Percentiles rank a stretch among this genome's conserved stretches.
Evolutionary conservation across 2,113 vertebrate species (phyloP).

Genomic region (Sprattus sprattus): DNA sequence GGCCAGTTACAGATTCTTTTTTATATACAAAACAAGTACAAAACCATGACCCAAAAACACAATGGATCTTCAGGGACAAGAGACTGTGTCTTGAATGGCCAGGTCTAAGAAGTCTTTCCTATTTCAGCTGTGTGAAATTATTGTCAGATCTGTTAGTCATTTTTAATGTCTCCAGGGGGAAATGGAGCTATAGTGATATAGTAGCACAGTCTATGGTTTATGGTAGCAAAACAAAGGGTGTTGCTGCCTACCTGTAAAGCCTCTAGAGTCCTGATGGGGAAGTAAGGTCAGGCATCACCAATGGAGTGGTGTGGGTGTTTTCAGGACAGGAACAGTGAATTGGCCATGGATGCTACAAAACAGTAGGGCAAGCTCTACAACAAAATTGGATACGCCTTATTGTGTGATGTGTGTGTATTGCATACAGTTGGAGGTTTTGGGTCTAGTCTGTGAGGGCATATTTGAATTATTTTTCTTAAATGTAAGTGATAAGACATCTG

Average conservation of each 20-base stretch:
- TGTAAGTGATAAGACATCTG: background rate
- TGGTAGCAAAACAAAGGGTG: background rate
- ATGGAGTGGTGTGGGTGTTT: background rate
- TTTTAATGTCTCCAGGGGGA: background rate
- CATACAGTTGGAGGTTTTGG: no score
- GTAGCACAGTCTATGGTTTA: no score
- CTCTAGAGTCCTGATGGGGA: background rate
- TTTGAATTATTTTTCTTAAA: background rate
- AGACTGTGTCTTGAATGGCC: no score
- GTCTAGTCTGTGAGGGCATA: no score
- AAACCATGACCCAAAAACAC: background rate
- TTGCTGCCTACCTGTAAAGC: background rate
- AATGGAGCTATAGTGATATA: background rate
- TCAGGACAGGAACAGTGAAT: background rate
- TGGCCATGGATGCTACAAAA: background rate
- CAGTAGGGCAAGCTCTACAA: background rate
- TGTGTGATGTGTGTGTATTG: no score
- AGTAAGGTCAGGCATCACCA: background rate
- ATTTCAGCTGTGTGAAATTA: no score
- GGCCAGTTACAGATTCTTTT: background rate
- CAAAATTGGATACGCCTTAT: no score
- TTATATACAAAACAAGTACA: no score
- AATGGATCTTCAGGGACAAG: background rate
- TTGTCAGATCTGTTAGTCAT: background rate
- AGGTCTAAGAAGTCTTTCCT: no score